These are phyloP conservation scores for Cygnus olor DNA, from an alignment of 2,797 vertebrate species.

Conservation along the genomic window DNA sequence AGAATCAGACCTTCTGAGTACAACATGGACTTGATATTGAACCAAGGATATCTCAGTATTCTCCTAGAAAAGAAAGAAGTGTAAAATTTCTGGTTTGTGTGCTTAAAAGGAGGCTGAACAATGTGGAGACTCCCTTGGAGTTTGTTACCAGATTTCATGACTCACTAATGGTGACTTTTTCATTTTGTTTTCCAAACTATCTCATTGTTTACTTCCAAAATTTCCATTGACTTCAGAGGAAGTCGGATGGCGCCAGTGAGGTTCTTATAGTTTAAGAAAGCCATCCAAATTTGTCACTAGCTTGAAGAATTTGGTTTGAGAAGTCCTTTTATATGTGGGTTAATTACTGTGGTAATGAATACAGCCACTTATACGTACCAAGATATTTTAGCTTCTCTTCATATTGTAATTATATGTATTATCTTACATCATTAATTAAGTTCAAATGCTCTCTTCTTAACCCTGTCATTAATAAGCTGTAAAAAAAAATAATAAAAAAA, in stretches of 20 bases:
- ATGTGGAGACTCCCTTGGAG: background rate
- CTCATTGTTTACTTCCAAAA: slow-evolving; percentile 46
- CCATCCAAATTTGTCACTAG: slow-evolving; percentile 6
- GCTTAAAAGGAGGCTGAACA: background rate
- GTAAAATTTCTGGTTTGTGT: background rate
- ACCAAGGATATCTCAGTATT: background rate
- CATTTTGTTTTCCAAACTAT: slow-evolving; percentile 35
- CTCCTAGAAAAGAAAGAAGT: background rate
- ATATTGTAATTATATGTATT: slow-evolving; percentile 3
- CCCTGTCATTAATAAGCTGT: background rate
- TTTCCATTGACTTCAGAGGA: slow-evolving; percentile 57
- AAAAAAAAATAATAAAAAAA: background rate
- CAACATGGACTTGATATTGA: background rate
- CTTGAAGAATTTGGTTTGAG: slow-evolving; percentile 4
- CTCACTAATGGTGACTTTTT: background rate
- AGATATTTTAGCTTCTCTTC: slow-evolving; percentile 22
- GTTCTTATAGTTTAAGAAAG: slow-evolving; percentile 39
- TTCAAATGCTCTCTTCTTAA: slow-evolving; percentile 41
- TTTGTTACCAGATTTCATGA: slow-evolving; percentile 19
- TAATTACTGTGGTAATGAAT: slow-evolving; percentile 32
- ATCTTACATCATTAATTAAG: slow-evolving; percentile 32
- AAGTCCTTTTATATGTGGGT: background rate
- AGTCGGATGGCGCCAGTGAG: slow-evolving; percentile 23
- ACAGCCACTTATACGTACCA: background rate
- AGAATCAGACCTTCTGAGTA: background rate